Conservation (phyloP, 2,113 vertebrate genomes). For the Pelecanus crispus region DNA sequence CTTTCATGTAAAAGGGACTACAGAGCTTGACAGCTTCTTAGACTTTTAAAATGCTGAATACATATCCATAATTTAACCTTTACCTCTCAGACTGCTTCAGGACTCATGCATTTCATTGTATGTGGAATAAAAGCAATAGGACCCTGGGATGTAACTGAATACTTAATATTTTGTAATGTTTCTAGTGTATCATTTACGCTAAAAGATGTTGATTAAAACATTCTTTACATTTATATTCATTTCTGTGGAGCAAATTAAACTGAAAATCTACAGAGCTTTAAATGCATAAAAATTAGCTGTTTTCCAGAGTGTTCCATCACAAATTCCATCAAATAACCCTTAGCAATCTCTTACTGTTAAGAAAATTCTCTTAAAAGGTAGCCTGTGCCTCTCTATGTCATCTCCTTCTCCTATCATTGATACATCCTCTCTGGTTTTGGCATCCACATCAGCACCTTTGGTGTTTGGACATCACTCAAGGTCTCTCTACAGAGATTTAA, state of each 20-base stretch:
- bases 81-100: background rate
- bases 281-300: background rate
- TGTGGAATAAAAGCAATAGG: background rate
- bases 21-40: background rate
- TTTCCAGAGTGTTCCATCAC: background rate
- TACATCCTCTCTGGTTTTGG: background rate
- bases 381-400: background rate
- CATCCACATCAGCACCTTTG: background rate
- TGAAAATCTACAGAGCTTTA: background rate
- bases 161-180: background rate
- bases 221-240: background rate
- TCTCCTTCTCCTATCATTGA: background rate
- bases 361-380: background rate
- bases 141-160: constrained; percentile 38
- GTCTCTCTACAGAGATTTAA: background rate
- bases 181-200: background rate
- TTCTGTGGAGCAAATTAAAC: background rate
- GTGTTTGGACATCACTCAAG: background rate
- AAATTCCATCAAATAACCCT: background rate
- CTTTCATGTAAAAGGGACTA: background rate
- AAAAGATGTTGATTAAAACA: background rate
- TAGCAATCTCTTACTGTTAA: background rate
- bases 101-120: background rate
- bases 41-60: background rate
- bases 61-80: constrained; percentile 3